These are phyloP conservation scores for Drosophila robusta DNA, from an alignment of 2,888 invertebrate species.

Conservation along the genomic window DNA sequence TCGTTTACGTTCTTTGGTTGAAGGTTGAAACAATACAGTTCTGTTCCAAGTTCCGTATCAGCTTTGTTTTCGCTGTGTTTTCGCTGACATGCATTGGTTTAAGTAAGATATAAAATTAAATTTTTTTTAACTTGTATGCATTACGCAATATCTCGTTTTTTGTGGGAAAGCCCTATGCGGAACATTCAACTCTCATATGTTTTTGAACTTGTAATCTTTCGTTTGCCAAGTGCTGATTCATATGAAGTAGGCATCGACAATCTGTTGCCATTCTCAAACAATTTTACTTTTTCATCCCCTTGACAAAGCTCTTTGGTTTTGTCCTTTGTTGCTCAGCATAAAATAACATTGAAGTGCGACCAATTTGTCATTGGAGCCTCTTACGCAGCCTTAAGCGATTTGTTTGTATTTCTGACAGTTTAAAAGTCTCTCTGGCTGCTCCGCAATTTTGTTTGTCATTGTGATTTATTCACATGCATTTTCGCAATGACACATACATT, in stretches of 20 bases:
- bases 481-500: slow-evolving; percentile 8
- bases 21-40: background rate
- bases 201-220: slow-evolving; percentile 4
- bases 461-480: slow-evolving; percentile 37
- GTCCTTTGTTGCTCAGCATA: slow-evolving; percentile 6
- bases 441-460: slow-evolving; percentile 1
- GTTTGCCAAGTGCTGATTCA: slow-evolving; percentile 17
- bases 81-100: background rate
- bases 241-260: slow-evolving; percentile 6
- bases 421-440: background rate
- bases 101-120: too few relatives aligned
- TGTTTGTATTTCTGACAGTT: background rate
- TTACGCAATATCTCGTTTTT: too few relatives aligned
- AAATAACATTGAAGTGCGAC: slow-evolving; percentile 21
- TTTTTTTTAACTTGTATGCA: too few relatives aligned
- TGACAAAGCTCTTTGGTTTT: too few relatives aligned
- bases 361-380: slow-evolving; percentile 29
- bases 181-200: too few relatives aligned
- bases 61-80: background rate
- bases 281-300: slow-evolving; percentile 2
- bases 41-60: background rate
- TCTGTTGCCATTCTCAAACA: slow-evolving; percentile 3
- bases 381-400: slow-evolving; percentile 15
- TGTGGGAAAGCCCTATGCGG: too few relatives aligned
- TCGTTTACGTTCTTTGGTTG: background rate